Base-by-base conservation (phyloP, 2,113 vertebrate species). In the Spheniscus mendiculus region DNA sequence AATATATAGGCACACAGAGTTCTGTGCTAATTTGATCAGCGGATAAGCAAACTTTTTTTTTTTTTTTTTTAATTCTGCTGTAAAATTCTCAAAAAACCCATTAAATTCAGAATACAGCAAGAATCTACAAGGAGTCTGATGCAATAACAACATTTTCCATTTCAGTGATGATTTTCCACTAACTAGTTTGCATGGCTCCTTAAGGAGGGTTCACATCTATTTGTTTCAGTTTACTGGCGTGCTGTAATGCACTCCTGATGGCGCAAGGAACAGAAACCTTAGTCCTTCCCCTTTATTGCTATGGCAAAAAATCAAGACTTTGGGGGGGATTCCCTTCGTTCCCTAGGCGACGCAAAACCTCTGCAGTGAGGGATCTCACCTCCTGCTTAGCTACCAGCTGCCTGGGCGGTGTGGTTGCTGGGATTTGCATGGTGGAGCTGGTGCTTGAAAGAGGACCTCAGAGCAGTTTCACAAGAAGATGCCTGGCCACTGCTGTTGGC, bases 21-120 rank as follows among this genome's bases (percentile, higher is more conserved):
- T 89, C 85, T 95, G 27, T 62, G 77, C 78, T 83, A 74, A 96
- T 92, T 93, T 89, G 92, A 89, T 95, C 80, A 79, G 15, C 22
- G 62, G 50, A 45, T 84, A 82, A 92, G 94, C 85, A 97, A 94
- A 96, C 65, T 69, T 53, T 74, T 45, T 10, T 42, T 42, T 42
- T 15, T 42, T 61, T 44, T 25, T 49, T 76, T 74, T 65, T 6
- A 95, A 62, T 93, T 93, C 47, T 73, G 52, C 69, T 56, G 29
- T 29, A 73, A 93, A 93, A 83, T 52, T 70, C 38, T 65, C 13
- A 25, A n/a, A 94, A 55, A 3, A 1, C 11, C 15, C 29, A 78
- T 67, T 63, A 58, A 32, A 42, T 42, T 73, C 9, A 45, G 73
- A 70, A 74, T 3, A 36, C 18, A 72, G 21, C 25, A 32, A 20